phyloP scores from a whole-genome alignment of 1,140 invertebrate species.

The Druon quercuslanigerum region DNA sequence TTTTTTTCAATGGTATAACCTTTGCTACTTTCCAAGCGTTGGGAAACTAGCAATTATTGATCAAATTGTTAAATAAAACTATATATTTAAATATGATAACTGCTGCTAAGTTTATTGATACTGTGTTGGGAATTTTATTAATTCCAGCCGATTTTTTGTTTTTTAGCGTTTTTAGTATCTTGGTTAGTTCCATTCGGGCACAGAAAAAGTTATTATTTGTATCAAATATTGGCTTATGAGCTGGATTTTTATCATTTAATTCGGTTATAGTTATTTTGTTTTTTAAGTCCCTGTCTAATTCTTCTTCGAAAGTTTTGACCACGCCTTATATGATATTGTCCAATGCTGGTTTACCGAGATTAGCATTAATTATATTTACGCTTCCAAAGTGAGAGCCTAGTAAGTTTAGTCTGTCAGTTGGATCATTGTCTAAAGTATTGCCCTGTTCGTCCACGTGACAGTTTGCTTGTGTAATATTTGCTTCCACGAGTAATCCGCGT shows the following conservation, averaged over 20 bases:
- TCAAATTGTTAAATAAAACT: no score
- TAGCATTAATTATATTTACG: background rate
- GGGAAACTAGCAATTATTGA: no score
- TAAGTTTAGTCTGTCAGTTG: background rate
- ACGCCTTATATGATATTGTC: background rate
- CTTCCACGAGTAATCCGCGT: background rate
- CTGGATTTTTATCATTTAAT: background rate
- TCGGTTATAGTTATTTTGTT: background rate
- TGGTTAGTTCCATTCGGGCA: background rate
- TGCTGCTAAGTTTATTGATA: no score
- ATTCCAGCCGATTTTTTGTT: background rate
- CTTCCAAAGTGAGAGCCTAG: background rate
- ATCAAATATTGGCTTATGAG: background rate
- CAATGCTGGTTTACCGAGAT: background rate
- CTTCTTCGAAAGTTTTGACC: background rate
- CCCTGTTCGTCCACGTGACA: background rate
- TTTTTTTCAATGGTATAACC: no score
- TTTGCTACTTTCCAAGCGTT: no score
- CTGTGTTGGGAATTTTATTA: conserved; percentile 42
- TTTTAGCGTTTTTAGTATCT: background rate
- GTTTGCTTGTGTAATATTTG: background rate
- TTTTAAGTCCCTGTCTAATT: background rate
- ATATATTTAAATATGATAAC: no score
- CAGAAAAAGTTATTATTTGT: background rate
- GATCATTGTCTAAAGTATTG: background rate